A percentile compares a stretch with the other conserved stretches of the same genome.
These are phyloP conservation scores for Nebria salina DNA, from an alignment of 2,888 invertebrate species.

Conservation along the genomic window DNA sequence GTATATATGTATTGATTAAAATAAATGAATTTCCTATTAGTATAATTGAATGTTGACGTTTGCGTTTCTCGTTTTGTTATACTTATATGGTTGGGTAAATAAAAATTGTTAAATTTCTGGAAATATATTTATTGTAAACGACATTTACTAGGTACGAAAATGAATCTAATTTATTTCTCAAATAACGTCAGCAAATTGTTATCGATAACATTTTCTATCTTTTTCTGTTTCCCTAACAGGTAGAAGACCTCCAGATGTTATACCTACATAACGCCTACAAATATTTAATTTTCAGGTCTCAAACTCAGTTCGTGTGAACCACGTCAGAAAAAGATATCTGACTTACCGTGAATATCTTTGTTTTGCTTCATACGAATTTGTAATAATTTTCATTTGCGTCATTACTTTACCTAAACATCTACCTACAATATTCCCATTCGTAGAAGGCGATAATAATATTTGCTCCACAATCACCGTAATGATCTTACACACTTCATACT, in stretches of 20 bases:
- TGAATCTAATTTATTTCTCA: neutral
- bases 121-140: too few relatives aligned
- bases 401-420: neutral
- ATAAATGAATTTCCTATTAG: too few relatives aligned
- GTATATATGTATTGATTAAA: too few relatives aligned
- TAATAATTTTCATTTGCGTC: constrained; percentile 1
- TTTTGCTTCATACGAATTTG: neutral
- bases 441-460: neutral
- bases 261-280: neutral
- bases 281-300: neutral
- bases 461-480: neutral
- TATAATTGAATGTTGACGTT: too few relatives aligned
- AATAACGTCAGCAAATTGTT: neutral
- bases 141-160: neutral
- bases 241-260: neutral
- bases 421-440: neutral
- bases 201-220: neutral
- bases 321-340: neutral
- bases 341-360: neutral
- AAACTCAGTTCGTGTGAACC: neutral
- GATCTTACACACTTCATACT: neutral
- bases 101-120: too few relatives aligned
- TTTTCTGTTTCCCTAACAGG: neutral
- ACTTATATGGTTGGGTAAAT: too few relatives aligned
- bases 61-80: too few relatives aligned